phyloP scores from a whole-genome alignment of 2,888 invertebrate genomes.

The Allophyes oxyacanthae region DNA sequence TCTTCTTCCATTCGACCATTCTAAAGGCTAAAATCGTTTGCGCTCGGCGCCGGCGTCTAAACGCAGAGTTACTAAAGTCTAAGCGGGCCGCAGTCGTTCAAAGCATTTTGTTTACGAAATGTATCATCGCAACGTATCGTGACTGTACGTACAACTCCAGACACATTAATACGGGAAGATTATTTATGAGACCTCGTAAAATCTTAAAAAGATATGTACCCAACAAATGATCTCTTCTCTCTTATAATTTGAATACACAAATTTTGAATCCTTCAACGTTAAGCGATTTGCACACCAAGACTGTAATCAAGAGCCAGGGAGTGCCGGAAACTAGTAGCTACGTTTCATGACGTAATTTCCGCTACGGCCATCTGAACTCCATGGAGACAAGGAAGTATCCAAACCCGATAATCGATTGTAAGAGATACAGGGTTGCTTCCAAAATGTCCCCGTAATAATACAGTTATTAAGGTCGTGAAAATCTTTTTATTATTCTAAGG shows the following conservation, averaged over 20 bases:
- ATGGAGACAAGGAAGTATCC: conserved; percentile 30
- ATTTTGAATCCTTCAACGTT: conserved; percentile 8
- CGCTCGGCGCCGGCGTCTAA: too few species aligned
- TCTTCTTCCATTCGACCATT: too few species aligned
- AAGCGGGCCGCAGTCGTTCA: too few species aligned
- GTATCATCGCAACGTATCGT: too few species aligned
- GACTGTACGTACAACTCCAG: too few species aligned
- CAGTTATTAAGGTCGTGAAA: conserved; percentile 2
- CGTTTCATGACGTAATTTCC: conserved; percentile 43
- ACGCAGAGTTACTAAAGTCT: too few species aligned
- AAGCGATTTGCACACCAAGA: conserved; percentile 13
- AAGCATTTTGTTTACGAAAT: too few species aligned
- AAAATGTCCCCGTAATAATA: conserved; percentile 4
- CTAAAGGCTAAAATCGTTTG: too few species aligned
- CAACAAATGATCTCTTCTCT: too few species aligned
- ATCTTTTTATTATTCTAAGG: conserved; percentile 9
- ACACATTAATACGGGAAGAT: too few species aligned
- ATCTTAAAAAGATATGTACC: too few species aligned
- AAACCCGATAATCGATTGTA: conserved; percentile 27
- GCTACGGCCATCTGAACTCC: conserved; percentile 18
- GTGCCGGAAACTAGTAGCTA: conserved; percentile 17
- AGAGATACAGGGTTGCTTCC: neutral
- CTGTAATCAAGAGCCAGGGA: conserved; percentile 28
- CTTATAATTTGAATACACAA: conserved; percentile 2
- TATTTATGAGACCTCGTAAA: too few species aligned